Base-by-base conservation (phyloP, 1,140 invertebrate species). In the Mylabris phalerata region DNA sequence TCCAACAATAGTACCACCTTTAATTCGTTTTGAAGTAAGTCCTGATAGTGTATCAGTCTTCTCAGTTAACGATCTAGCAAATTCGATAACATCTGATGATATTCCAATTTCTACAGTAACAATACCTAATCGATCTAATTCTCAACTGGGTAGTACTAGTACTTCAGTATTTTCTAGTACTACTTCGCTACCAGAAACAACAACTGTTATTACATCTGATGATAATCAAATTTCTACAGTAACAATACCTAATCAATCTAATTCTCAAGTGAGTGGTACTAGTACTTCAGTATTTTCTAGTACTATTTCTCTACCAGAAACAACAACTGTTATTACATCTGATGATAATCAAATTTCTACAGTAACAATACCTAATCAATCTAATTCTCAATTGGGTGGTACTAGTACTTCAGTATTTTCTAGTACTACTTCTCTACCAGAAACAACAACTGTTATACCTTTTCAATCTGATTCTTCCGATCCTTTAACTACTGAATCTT, bases 51-150 rank as follows among this genome's bases (percentile, higher is more conserved):
- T 69, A 32, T 65, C 63, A 43, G 54, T 71, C 43, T 70, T 67
- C 49, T 71, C 71, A 25, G 68, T 68, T 68, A 71, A 71, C 50
- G 70, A 73, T 61, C 11, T 71, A 26, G 69, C 75, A 63, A 74
- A 73, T 50, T 74, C 71, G 64, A 71, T 73, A 54, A 68, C 69
- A 50, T 65, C 73, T 48, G 68, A 71, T 27, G 69, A 72, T 66
- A 56, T 56, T 52, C 54, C 66, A 45, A 57, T 65, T 43, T 72
- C 69, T 52, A 71, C 69, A 24, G 62, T 68, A 50, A 70, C 69
- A 50, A 66, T 69, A 50, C 48, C 64, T 24, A 57, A 63, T 57
- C 63, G 66, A 64, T 55, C 62, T 62, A 50, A 61, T 46, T 58
- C 64, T 7, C 9, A 42, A 4, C 4, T 10, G 19, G 19, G 19